These are phyloP conservation scores for Nycticebus coucang DNA, from an alignment of 2,113 vertebrate species.

Conservation along the genomic window DNA sequence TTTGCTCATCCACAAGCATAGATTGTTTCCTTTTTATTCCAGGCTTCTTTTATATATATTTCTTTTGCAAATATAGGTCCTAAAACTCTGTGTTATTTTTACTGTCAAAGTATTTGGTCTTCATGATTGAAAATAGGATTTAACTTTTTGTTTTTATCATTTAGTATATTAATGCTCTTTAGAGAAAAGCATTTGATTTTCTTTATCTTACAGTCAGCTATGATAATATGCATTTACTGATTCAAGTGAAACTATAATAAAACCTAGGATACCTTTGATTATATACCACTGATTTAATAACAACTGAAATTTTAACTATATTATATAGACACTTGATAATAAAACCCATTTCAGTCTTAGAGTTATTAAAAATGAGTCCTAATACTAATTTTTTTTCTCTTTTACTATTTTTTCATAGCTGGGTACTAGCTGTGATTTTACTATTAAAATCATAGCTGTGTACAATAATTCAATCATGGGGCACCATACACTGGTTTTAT, in stretches of 20 bases:
- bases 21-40: neutral
- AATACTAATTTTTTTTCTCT: neutral
- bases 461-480: no score
- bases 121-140: neutral
- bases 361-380: neutral
- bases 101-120: neutral
- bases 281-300: constrained; percentile 35
- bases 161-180: constrained; percentile 30
- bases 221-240: constrained; percentile 37
- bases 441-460: no score
- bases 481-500: no score
- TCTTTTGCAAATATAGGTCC: neutral
- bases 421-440: no score
- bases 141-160: constrained; percentile 37
- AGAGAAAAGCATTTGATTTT: constrained; percentile 32
- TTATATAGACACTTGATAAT: constrained; percentile 1
- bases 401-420: no score
- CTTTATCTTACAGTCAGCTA: neutral
- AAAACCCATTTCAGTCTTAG: neutral
- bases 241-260: constrained; percentile 35
- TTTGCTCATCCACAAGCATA: neutral
- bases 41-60: neutral
- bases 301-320: constrained; percentile 2
- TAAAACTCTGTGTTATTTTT: neutral
- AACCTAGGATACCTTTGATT: constrained; percentile 23